Base-by-base conservation (phyloP, 2,888 invertebrate genomes). In the Tridacna crocea region DNA sequence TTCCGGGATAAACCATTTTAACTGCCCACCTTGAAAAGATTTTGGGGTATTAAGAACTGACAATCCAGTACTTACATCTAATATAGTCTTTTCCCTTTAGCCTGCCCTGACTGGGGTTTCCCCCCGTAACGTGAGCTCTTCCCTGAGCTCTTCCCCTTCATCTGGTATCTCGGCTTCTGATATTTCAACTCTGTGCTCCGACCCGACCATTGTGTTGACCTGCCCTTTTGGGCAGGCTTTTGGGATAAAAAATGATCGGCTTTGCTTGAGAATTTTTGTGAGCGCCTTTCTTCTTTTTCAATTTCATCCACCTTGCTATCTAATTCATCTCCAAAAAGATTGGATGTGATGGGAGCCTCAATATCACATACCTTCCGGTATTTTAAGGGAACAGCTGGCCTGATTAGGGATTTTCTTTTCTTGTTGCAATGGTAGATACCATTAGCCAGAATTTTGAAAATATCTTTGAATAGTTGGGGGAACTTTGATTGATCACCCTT, bases 21-120 rank as follows among this genome's bases (percentile, higher is more conserved):
- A 65, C 66, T 79, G 72, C 4, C 79, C 82, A 17, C 68, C 79
- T 24, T n/a, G 1, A 76, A 79, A 82, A 24, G 63, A 66, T 10
- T 79, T 60, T n/a, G 68, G 47, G 19, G 72, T 75, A 51, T 82
- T 82, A 11, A 46, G 6, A 46, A 79, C 47, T 17, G 15, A 48
- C 4, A 55, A 73, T 8, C 17, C 15, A 19, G 60, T 55, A 55
- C n/a, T n/a, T n/a, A n/a, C n/a, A n/a, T n/a, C n/a, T n/a, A n/a
- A n/a, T n/a, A n/a, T n/a, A n/a, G n/a, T 46, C 46, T 47, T 27
- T 36, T 75, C 36, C 27, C 55, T 63, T 47, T 36, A 22, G n/a
- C 13, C 24, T 47, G 22, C 19, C 17, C 26, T 0, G 47, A 12
- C 65, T 24, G n/a, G 22, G 51, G 63, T 75, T 75, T 47, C 47